A percentile compares a stretch with the other conserved stretches of the same genome.
phyloP scores from a whole-genome alignment of 2,113 vertebrate species.

The Puffinus mauretanicus region DNA sequence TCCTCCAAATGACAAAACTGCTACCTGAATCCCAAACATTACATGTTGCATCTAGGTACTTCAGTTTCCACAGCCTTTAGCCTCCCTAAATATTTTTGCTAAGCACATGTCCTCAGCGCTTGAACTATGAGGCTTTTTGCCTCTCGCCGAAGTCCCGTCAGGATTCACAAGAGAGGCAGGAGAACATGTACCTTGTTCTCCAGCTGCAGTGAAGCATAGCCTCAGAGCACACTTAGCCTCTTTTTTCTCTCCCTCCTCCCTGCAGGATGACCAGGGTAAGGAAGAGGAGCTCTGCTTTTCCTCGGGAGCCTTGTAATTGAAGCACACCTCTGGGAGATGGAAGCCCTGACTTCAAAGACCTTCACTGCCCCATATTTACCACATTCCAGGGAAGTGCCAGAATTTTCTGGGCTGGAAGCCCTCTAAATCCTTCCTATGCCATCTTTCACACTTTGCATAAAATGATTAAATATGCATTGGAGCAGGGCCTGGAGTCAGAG shows the following conservation, averaged over 20 bases:
- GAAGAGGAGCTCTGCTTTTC: background rate
- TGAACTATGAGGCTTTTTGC: background rate
- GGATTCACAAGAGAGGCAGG: background rate
- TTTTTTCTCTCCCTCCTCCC: background rate
- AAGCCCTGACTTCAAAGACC: background rate
- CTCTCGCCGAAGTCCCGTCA: rapidly evolving
- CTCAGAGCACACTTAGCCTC: background rate
- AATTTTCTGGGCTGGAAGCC: conserved; percentile 22
- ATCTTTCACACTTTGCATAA: background rate
- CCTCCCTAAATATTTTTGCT: background rate
- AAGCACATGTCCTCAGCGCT: background rate
- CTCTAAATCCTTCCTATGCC: conserved; percentile 17
- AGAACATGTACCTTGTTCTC: background rate
- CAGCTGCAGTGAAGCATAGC: background rate
- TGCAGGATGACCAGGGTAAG: background rate
- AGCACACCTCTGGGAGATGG: background rate
- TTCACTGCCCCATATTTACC: background rate
- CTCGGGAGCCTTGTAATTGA: background rate
- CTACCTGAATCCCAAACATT: background rate
- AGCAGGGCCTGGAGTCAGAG: background rate
- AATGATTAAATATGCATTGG: background rate
- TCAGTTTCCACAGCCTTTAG: background rate
- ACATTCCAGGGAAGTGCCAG: background rate
- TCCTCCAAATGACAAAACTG: background rate
- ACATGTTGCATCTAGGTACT: rapidly evolving